Evolutionary conservation across 2,888 invertebrate species (phyloP).

Genomic region (Caenorhabditis sulstoni): DNA sequence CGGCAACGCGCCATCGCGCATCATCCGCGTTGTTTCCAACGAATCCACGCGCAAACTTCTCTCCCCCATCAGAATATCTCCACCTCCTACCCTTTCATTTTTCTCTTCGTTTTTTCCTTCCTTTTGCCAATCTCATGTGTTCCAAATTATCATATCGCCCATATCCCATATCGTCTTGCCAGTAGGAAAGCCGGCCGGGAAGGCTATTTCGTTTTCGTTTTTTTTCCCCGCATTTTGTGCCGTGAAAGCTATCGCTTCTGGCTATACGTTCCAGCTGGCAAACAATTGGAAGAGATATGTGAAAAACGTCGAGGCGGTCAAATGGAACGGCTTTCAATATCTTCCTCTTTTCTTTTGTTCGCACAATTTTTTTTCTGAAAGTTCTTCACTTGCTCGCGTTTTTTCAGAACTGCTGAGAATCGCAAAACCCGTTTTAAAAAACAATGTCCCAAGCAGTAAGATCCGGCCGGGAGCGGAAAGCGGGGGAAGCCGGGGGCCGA

Average conservation of each 20-base stretch:
- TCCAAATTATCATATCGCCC: conserved; percentile 52
- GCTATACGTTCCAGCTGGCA: conserved; percentile 55
- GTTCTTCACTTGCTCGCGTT: no score
- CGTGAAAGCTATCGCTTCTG: conserved; percentile 5
- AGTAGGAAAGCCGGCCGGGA: conserved; percentile 7
- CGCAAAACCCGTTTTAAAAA: conserved; percentile 10
- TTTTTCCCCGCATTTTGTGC: conserved; percentile 8
- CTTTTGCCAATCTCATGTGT: conserved; percentile 32
- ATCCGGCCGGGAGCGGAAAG: conserved; percentile 14
- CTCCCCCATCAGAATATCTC: conserved; percentile 1
- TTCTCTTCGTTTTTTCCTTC: not conserved
- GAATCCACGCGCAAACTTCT: conserved; percentile 20
- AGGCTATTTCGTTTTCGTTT: conserved; percentile 20
- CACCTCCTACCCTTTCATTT: not conserved
- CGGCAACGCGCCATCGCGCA: conserved; percentile 52
- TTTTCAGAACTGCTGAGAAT: no score
- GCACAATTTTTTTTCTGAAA: not conserved
- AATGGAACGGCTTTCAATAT: conserved; percentile 4
- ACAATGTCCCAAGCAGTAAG: conserved; percentile 21
- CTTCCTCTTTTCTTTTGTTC: not conserved
- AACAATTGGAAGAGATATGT: conserved; percentile 38
- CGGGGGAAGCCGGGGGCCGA: conserved; percentile 40
- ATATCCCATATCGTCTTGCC: conserved; percentile 22
- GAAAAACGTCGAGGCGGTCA: conserved; percentile 30
- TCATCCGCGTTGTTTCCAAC: conserved; percentile 50